Base-by-base conservation (phyloP, 1,140 invertebrate genomes). In the Chlorops oryzae region DNA sequence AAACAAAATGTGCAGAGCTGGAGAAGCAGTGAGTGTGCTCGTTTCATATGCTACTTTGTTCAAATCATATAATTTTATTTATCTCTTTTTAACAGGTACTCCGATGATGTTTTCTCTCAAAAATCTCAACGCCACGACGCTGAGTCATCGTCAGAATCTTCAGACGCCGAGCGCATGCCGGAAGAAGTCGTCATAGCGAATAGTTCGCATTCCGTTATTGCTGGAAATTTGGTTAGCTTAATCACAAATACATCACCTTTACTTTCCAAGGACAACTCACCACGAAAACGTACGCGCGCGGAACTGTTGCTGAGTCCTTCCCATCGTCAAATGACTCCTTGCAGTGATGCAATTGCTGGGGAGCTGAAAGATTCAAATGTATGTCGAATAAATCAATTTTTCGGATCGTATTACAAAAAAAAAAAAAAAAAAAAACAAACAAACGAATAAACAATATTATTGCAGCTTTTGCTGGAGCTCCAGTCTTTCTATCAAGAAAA, bases 1-100 rank as follows among this genome's bases (percentile, higher is more conserved):
- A 88, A 53, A 76, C 83, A 61, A 87, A 87, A 63, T 88, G 85
- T 61, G 75, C 80, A 0, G 83, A 87, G 56, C 77, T 88, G 69
- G 83, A 86, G 65, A 85, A 86, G 59, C 82, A 86, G 76, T 86
- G 68, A 75, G 74, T 56, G n/a, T 23, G n/a, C 34, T 39, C n/a
- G n/a, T n/a, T n/a, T n/a, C n/a, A n/a, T n/a, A n/a, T n/a, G n/a
- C n/a, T n/a, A n/a, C n/a, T n/a, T n/a, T n/a, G 25, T 9, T 40
- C 17, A 40, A 18, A 10, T 12, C 17, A 48, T 10, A 42, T 38
- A 35, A 24, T 25, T 37, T 20, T 52, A 10, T 35, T 52, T 15
- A 21, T 54, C 35, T 20, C 2, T 43, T 43, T 22, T 40, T 64
- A 69, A 38, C 39, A 78, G 76, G 57, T 81, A 82, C 61, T 83